Evolutionary conservation across 2,113 vertebrate species (phyloP), one percentile per base, ranked within the genome.

Genomic region (Seriola aureovittata): DNA sequence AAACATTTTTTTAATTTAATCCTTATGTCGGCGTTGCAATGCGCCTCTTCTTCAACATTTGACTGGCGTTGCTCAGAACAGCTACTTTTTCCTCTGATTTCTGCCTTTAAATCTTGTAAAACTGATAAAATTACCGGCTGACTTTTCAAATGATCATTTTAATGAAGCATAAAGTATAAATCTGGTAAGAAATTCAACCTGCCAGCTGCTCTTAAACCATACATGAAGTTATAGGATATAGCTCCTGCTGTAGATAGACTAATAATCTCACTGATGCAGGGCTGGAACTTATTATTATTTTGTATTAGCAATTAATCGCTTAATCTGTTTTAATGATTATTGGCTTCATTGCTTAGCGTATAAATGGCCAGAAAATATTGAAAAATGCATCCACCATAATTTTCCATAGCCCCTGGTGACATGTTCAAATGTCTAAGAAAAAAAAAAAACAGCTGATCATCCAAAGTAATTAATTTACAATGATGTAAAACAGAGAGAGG

Each of bases 281-380:
- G 4, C 69, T 48, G 19, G 0, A 67, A 57, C 17, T 38, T 66
- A 75, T 71, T 67, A 50, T 42, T 69, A 65, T 38, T 57, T 32
- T 21, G 12, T 63, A 67, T 78, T 34, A 54, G 8, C 8, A 66
- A 42, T 34, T 34, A 14, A 71, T 64, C 70, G 25, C 14, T 54
- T 40, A 8, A 58, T 69, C 23, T 36, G 4, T 34, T 78, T 67
- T 54, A 10, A 54, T 67, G 52, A 59, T 71, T 52, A n/a, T n/a
- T 71, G 21, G 1, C 58, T 32, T 70, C 0, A 44, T 19, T 0
- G 1, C 32, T 52, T 71, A 5, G 2, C 40, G 32, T 5, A 9
- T 34, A 54, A 71, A 71, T 58, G 38, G 50, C 64, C 54, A 68
- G 42, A 50, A 65, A 25, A 59, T 68, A 52, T 75, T 55, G 14